Conservation (phyloP, 64 coral and sea anemone genomes). For the Trachythela sp. region DNA sequence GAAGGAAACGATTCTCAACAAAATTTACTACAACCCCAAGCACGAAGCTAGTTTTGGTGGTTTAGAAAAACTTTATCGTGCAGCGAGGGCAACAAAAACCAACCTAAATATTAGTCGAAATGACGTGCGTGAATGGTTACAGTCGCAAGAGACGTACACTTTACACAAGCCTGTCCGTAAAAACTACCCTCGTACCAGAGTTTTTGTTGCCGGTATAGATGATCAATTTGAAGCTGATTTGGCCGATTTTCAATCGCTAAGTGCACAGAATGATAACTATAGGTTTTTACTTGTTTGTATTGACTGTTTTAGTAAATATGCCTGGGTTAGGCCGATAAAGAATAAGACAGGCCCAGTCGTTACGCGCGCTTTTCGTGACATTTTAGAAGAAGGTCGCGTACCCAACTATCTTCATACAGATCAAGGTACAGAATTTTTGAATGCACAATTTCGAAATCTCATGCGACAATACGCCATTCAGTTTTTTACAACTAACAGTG, state of each 20-base stretch:
- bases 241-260: not conserved
- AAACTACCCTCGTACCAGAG: too few species aligned
- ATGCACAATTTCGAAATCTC: too few species aligned
- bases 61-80: too few species aligned
- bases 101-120: too few species aligned
- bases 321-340: not conserved
- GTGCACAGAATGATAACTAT: not conserved
- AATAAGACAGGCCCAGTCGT: not conserved
- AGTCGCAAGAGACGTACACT: too few species aligned
- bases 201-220: too few species aligned
- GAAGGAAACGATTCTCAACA: not conserved
- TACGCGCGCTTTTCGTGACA: not conserved
- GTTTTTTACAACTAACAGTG: too few species aligned
- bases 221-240: constrained; percentile 10
- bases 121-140: too few species aligned
- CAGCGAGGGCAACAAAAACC: too few species aligned
- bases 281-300: constrained; percentile 6
- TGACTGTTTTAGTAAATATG: not conserved
- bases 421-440: not conserved
- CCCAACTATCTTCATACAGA: not conserved
- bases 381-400: not conserved
- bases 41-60: not conserved
- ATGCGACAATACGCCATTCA: too few species aligned
- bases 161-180: too few species aligned
- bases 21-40: not conserved